Percentiles rank a stretch among this genome's conserved stretches.
These are phyloP conservation scores for Natator depressus DNA, from an alignment of 2,113 vertebrate species.

Conservation along the genomic window DNA sequence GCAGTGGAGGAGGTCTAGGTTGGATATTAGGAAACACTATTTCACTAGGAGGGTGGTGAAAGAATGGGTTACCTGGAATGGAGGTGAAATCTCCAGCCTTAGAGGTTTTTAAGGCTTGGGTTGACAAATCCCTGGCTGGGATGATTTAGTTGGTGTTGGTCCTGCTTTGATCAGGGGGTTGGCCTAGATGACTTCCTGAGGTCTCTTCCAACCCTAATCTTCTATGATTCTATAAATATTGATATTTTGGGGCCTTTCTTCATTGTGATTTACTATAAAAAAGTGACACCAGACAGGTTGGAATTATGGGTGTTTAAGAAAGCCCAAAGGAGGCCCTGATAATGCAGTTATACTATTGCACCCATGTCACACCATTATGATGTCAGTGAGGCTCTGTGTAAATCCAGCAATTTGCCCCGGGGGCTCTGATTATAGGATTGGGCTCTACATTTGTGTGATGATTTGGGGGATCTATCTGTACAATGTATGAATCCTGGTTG, in stretches of 20 bases:
- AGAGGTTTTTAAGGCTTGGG: no score
- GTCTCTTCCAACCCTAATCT: no score
- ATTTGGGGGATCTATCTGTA: not conserved
- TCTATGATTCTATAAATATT: no score
- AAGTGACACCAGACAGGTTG: not conserved
- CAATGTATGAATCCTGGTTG: not conserved
- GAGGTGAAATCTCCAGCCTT: no score
- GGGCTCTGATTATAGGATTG: not conserved
- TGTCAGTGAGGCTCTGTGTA: not conserved
- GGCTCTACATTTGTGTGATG: not conserved
- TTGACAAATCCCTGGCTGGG: no score
- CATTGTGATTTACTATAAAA: not conserved
- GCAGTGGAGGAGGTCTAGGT: no score
- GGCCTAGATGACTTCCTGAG: no score
- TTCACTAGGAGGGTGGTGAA: no score
- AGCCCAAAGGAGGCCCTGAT: not conserved
- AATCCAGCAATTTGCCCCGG: not conserved
- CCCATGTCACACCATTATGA: not conserved
- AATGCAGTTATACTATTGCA: not conserved
- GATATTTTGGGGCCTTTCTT: not conserved
- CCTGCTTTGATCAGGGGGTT: no score
- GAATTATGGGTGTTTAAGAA: not conserved
- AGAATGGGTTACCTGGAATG: no score
- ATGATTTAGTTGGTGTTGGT: no score
- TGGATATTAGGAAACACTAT: no score